Percentiles rank a stretch among this genome's conserved stretches.
phyloP scores from a whole-genome alignment of 2,888 invertebrate species.

The Glyphotaelius pellucidus region DNA sequence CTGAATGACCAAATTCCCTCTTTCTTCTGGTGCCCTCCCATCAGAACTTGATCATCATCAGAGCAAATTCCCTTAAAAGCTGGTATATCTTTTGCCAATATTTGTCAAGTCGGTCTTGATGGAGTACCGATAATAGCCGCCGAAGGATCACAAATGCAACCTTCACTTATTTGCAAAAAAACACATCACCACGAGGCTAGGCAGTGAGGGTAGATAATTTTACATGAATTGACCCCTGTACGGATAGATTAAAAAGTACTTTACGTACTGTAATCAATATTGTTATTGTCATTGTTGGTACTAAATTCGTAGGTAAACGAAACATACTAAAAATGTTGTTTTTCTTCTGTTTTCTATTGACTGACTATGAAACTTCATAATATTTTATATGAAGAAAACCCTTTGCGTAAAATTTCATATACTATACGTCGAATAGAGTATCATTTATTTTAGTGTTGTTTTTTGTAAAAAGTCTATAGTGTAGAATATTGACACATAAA shows the following conservation, averaged over 20 bases:
- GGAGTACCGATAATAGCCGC: not conserved
- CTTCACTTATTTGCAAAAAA: too few relatives aligned
- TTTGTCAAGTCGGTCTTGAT: not conserved
- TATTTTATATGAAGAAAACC: not conserved
- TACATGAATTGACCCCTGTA: not conserved
- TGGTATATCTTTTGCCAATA: not conserved
- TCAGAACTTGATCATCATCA: not conserved
- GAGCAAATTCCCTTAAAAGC: not conserved
- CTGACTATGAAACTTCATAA: not conserved
- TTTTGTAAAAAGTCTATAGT: not conserved
- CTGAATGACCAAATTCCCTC: not conserved
- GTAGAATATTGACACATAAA: not conserved
- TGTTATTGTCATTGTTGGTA: not conserved
- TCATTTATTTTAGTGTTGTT: not conserved
- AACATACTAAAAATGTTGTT: not conserved
- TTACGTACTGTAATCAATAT: slow-evolving; percentile 2
- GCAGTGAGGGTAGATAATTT: not conserved
- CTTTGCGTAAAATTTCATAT: not conserved
- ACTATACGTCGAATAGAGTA: not conserved
- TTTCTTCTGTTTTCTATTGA: slow-evolving; percentile 2
- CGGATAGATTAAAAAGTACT: not conserved
- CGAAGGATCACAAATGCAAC: too few relatives aligned
- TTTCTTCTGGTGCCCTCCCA: not conserved
- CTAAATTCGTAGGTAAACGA: not conserved
- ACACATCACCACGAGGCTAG: not conserved